These are phyloP conservation scores for Ectobius pallidus DNA, from an alignment of 2,888 invertebrate species.

Conservation along the genomic window DNA sequence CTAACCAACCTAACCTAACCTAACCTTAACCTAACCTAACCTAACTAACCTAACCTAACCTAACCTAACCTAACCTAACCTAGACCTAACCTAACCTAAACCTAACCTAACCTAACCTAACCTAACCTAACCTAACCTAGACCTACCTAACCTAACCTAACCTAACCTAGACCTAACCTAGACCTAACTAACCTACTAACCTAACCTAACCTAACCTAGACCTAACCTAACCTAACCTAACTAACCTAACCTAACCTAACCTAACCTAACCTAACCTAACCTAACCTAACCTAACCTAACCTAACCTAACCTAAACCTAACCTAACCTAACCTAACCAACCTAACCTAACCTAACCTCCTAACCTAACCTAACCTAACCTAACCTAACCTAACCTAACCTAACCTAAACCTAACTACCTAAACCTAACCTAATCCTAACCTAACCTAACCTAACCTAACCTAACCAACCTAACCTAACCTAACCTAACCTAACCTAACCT, in stretches of 20 bases:
- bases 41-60: background rate
- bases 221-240: background rate
- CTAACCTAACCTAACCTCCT: no score
- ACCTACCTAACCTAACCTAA: no score
- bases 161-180: no score
- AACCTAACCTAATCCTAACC: constrained; percentile 18
- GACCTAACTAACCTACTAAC: background rate
- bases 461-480: constrained; percentile 21
- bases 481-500: constrained; percentile 39
- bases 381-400: no score
- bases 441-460: constrained; percentile 22
- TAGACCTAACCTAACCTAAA: no score
- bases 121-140: background rate
- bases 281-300: constrained; percentile 15
- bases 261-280: background rate
- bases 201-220: constrained; percentile 24
- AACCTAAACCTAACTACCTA: no score
- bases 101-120: background rate
- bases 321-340: no score
- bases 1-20: no score
- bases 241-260: background rate
- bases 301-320: no score
- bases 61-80: no score
- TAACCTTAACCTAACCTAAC: no score
- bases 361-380: no score